Evolutionary conservation across 2,113 vertebrate species (phyloP), one percentile per base, ranked within the genome.

Genomic region (Suricata suricatta): DNA sequence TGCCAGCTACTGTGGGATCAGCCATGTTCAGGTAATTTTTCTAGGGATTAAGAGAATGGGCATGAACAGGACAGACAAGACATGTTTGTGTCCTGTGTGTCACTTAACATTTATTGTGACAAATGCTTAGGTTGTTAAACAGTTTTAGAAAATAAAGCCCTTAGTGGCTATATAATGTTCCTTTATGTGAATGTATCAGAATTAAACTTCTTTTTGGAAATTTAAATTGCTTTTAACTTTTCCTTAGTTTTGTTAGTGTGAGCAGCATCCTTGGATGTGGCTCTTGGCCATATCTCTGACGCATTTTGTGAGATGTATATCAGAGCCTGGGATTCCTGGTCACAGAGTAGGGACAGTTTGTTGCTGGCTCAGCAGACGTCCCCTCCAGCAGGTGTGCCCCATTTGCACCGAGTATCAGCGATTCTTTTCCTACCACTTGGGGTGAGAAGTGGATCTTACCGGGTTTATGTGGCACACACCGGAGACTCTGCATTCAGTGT

Each of bases 311-410:
- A 57, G 29, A 2, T 13, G 44, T 13, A 3, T 17, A 2, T 41
- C n/a, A 7, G n/a, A 5, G 7, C n/a, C 85, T 31, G 23, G 15
- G 27, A 25, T 71, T 89, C 38, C n/a, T 79, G 60, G 29, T 33
- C 44, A 3, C 44, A 38, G 52, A 38, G 50, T 33, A 25, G 52
- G 31, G 69, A 27, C 29, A 15, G 17, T 54, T n/a, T 8, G 3
- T 19, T 52, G 16, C 29, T 4, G 4, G 11, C n/a, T 31, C 47
- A 10, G 47, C 5, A 4, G 23, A 31, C 0, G 0, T 33, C 3
- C 52, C 68, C 29, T 83, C 29, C 66, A 27, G 63, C 35, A n/a
- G 50, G 44, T 3, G 17, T 41, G 23, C 4, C 2, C 10, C 2
- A 1, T 64, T 17, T 7, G 14, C 88, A 47, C 15, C 7, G 64